Evolutionary conservation across 2,113 vertebrate genomes (phyloP), one percentile per base, ranked within the genome.

Genomic region (Corythornis vintsioides): DNA sequence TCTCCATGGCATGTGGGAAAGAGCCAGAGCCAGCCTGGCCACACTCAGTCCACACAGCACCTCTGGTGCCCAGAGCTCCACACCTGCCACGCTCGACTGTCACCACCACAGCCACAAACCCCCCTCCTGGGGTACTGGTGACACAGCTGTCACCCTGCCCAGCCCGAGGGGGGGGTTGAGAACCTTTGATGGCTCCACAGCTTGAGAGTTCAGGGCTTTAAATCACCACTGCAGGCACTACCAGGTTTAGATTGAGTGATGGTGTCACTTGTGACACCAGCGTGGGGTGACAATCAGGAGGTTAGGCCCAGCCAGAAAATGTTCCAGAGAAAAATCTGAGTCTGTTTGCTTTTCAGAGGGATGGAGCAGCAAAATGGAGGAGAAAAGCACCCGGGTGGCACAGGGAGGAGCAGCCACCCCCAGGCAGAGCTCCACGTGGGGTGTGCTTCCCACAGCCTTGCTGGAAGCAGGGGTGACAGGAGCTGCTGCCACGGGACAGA

Each of bases 31-130:
- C 19, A 33, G 63, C 15, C 12, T 71, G n/a, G 29, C 33, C 2
- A 0, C 56, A 2, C 17, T 79, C 13, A 7, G 40, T 21, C 4
- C 0, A 1, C 0, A 0, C 40, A 69, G 66, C 28, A 13, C 26
- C 48, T 33, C 72, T 56, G 71, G 40, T 28, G 35, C 31, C 11
- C 13, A 10, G 15, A 43, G 47, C 35, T 0, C 24, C 0, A 3
- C 1, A 1, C 19, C 43, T 12, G 25, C 52, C 42, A n/a, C 0
- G 0, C 25, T 71, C n/a, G 0, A 4, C 24, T 15, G 26, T 13
- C 66, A 20, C 25, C 67, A 1, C 43, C 2, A 0, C 28, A 6
- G 43, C 2, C 33, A 35, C 13, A 52, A 42, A 69, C 43, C 40
- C 31, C 8, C 42, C 59, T 22, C 24, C 33, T 1, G 12, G 45